phyloP scores from a whole-genome alignment of 2,113 vertebrate species.

The Urocitellus parryii region DNA sequence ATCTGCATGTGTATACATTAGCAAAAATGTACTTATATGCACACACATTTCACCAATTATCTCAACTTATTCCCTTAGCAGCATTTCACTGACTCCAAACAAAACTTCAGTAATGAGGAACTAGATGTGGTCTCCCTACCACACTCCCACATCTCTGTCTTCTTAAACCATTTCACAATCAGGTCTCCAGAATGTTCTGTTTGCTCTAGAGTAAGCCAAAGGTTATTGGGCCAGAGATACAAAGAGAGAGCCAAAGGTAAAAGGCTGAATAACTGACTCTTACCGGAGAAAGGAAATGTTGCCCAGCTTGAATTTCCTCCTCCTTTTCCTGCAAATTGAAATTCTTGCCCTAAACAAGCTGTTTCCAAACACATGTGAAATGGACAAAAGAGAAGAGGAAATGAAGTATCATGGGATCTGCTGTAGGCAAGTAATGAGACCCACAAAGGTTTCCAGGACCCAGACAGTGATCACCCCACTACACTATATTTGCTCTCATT shows the following conservation, averaged over 20 bases:
- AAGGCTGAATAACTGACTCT: not conserved
- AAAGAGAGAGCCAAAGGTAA: not conserved
- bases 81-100: not conserved
- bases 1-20: not conserved
- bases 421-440: not conserved
- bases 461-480: conserved; percentile 46
- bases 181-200: not conserved
- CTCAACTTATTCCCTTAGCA: not conserved
- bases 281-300: conserved; percentile 59
- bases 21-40: not conserved
- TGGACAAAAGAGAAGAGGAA: conserved; percentile 28
- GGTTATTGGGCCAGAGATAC: not conserved
- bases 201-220: not conserved
- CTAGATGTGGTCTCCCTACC: not conserved
- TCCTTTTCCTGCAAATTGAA: conserved; percentile 49
- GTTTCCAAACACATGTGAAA: conserved; percentile 55
- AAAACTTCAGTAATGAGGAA: not conserved
- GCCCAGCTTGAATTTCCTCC: conserved; percentile 53
- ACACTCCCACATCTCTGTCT: not conserved
- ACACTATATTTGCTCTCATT: conserved; percentile 25
- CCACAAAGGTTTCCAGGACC: conserved; percentile 1
- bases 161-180: not conserved
- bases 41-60: not conserved
- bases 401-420: not conserved
- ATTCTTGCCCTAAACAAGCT: conserved; percentile 42